Conservation (phyloP, 2,888 invertebrate genomes). For the Ptilodon capucinus region DNA sequence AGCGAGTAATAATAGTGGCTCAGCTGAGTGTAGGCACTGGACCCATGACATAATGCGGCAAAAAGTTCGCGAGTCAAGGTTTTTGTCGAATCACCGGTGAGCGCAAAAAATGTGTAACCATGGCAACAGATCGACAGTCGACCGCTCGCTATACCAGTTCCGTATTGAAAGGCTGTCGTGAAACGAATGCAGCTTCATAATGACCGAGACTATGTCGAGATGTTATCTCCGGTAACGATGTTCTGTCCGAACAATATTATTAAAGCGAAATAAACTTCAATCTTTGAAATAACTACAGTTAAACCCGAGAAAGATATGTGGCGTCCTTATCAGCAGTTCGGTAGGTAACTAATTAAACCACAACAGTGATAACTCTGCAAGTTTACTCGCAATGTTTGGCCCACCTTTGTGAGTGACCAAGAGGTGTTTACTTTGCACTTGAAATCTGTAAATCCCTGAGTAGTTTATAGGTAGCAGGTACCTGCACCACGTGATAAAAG, state of each 20-base stretch:
- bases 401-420: no score
- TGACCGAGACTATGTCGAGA: neutral
- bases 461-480: no score
- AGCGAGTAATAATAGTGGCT: conserved; percentile 29
- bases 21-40: conserved; percentile 33
- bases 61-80: conserved; percentile 49
- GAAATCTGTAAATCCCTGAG: no score
- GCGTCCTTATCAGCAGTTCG: no score
- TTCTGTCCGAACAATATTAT: neutral
- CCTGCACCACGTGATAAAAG: no score
- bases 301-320: no score
- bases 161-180: neutral
- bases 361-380: no score
- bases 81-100: conserved; percentile 35
- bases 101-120: conserved; percentile 35
- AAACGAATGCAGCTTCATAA: neutral
- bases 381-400: no score
- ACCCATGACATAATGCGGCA: conserved; percentile 52
- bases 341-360: no score
- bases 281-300: neutral
- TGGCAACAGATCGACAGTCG: conserved; percentile 23
- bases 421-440: no score
- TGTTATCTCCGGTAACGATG: neutral
- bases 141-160: neutral
- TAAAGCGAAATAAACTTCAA: neutral